Base-by-base conservation (phyloP, 2,113 vertebrate species). In the Grantiella picta region DNA sequence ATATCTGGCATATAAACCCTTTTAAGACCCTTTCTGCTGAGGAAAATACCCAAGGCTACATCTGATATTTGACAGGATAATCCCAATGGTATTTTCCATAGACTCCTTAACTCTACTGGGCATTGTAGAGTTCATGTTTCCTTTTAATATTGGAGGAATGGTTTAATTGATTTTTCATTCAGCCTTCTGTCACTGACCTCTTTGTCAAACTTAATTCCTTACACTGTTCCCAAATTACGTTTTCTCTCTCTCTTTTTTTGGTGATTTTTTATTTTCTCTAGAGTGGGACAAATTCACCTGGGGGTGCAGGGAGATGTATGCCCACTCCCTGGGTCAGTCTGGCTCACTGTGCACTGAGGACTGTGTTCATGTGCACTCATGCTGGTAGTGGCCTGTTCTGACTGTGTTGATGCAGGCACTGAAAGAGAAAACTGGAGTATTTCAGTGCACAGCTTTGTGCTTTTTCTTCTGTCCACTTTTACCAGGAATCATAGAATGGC, bases 41-140 rank as follows among this genome's bases (percentile, higher is more conserved):
- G 40, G 83, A 71, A 89, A 97, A 88, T 93, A 88, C 92, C 56
- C 44, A 93, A 83, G 82, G 79, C 94, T 92, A 64, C 44, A 68
- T 80, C 56, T 95, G 85, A 83, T 97, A 93, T 93, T 93, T 97
- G 93, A 86, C 93, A 86, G 75, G 44, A 80, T 95, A 93, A 95
- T 90, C 85, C 64, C 88, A 75, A 35, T 76, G 50, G 88, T 90
- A 64, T 93, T 94, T 94, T 89, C 44, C 36, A 24, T 81, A 77
- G 68, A 33, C 22, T 77, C 22, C 29, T 89, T 90, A 86, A 53
- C 35, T 94, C 70, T 88, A n/a, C 54, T 68, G 59, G 52, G 64
- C 56, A 17, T 36, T 64, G 13, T 44, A 44, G 20, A 60, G 35
- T 86, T 92, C 38, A 10, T 75, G 25, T 81, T 90, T 92, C 56